Base-by-base conservation (phyloP, 2,797 vertebrate species). In the Nasua narica region DNA sequence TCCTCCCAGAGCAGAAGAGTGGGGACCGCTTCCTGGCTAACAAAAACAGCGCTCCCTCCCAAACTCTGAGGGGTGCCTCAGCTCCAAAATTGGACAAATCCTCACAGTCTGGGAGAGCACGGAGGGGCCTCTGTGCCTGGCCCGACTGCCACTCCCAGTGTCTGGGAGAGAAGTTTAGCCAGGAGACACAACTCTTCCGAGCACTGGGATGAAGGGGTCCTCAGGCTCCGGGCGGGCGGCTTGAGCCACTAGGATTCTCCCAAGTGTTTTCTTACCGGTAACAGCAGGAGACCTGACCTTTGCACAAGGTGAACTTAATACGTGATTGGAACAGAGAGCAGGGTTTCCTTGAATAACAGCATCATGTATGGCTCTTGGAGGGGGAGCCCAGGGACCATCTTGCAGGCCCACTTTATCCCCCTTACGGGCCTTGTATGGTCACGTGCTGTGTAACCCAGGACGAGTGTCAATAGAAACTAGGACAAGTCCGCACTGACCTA, bases 111-210 rank as follows among this genome's bases (percentile, higher is more conserved):
- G 4, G 2, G 37, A 52, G 35, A 74, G 15, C 27, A 5, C 7
- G 8, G 40, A 29, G 1, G 8, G 11, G 9, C 18, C 65, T 37
- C 56, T 23, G 0, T 0, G 29, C 4, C 27, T 25, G 52, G n/a
- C 8, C 37, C 27, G 1, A 40, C 29, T 9, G 3, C 9, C 32
- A 6, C 3, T 9, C 43, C 56, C 3, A 4, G 7, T 74, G 54
- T 37, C 27, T 35, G 37, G 7, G 58, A 72, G 12, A 83, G 54
- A 69, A 23, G 15, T 89, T 46, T n/a, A 46, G 35, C 29, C 52
- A 58, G 74, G 11, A 91, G 78, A 37, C 14, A 9, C 62, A 74
- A 32, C n/a, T 84, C 60, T 77, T 40, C 56, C 58, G 43, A 46
- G 29, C 54, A 13, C 37, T 43, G 13, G 65, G 56, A 72, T 70